Conservation (phyloP, 1,140 invertebrate species). For the Drosophila mayri region DNA sequence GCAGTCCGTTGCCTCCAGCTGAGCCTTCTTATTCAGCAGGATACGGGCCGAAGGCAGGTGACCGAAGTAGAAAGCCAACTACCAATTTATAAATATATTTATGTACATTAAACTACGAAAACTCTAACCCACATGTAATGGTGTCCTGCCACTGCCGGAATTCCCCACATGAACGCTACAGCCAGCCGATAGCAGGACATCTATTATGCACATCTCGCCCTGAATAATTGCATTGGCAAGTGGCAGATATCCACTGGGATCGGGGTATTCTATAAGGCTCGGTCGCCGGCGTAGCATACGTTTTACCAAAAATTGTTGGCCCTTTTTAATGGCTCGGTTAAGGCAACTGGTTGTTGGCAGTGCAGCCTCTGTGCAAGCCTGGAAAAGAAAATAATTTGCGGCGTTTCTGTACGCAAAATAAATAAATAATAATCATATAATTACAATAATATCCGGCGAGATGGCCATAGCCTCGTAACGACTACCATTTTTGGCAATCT, state of each 20-base stretch:
- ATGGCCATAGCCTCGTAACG: constrained; percentile 54
- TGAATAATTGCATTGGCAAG: constrained; percentile 79
- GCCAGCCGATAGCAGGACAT: constrained; percentile 73
- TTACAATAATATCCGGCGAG: constrained; percentile 70
- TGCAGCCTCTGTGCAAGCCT: constrained; percentile 65
- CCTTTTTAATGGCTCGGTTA: constrained; percentile 77
- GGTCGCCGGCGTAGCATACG: constrained; percentile 76
- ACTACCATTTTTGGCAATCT: constrained; percentile 9
- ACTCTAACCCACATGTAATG: constrained; percentile 64
- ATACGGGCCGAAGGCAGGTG: constrained; percentile 78
- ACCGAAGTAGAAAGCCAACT: constrained; percentile 79
- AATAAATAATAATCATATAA: not conserved
- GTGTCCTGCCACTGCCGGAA: constrained; percentile 62
- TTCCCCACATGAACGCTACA: constrained; percentile 77
- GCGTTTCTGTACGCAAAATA: constrained; percentile 9
- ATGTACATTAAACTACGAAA: too few species aligned
- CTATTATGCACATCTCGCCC: constrained; percentile 76
- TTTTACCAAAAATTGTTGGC: constrained; percentile 81
- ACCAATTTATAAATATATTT: not conserved
- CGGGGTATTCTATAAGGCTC: constrained; percentile 73
- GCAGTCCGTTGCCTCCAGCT: constrained; percentile 68
- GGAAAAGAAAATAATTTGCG: not conserved
- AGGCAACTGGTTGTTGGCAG: constrained; percentile 67
- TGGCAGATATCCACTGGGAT: constrained; percentile 71
- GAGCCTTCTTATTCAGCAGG: constrained; percentile 76